Evolutionary conservation across 2,113 vertebrate species (phyloP), one percentile per base, ranked within the genome.

Genomic region (Phylloscopus whistleri): DNA sequence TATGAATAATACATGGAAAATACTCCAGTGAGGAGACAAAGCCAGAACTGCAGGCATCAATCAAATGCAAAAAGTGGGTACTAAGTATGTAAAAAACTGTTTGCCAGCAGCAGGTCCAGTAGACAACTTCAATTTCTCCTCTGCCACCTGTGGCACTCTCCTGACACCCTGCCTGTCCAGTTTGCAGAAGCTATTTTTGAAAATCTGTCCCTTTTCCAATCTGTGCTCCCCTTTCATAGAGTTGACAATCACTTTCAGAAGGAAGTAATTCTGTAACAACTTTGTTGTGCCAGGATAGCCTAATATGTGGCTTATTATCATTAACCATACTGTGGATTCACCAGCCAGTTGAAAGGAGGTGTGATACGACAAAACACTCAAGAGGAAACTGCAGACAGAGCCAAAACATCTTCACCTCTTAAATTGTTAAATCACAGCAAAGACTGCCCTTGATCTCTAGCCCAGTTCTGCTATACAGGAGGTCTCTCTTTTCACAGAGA

Each of bases 1-100:
- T 84, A 87, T 48, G 84, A 91, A 94, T 89, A 93, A 80, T 89
- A 81, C 21, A 31, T 51, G 70, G 91, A 93, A 94, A 96, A 90
- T 16, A 73, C 85, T 85, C 78, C 59, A 90, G 86, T 48, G 46
- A 90, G 70, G 48, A 95, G 48, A 59, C 51, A 91, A 85, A 93
- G 85, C 64, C 85, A 92, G 88, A 78, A 88, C n/a, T 90, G 35
- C 11, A 53, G 30, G 46, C 67, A 84, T 86, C 94, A 88, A 63
- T 83, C 87, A 77, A 91, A 86, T 13, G 13, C 52, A 92, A 63
- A 56, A 86, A 88, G 64, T 67, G 68, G 91, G 92, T 86, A 85
- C 33, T 73, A 66, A 91, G 23, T 35, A 43, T 2, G 3, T 10
- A 80, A 67, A 74, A 70, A 74, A 51, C 33, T 26, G 11, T 79